Evolutionary conservation across 2,113 vertebrate genomes (phyloP).

Genomic region (Pontoporia blainvillei): DNA sequence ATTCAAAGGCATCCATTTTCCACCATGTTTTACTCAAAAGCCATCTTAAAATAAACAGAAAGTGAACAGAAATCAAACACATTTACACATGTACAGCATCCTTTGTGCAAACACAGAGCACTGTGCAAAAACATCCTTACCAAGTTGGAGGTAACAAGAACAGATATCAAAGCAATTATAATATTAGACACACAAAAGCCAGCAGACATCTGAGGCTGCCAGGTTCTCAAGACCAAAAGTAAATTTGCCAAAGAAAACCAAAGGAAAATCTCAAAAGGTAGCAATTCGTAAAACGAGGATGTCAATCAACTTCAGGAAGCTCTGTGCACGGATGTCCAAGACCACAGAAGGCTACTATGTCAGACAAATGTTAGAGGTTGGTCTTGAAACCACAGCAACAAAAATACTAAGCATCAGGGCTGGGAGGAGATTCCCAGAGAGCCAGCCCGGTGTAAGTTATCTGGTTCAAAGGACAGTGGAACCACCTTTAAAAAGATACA

Average conservation of each 20-base stretch:
- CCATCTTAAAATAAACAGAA: conserved; percentile 59
- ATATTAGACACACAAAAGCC: conserved; percentile 63
- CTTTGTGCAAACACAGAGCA: conserved; percentile 64
- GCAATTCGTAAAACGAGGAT: conserved; percentile 52
- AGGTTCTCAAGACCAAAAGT: background rate
- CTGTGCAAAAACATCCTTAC: conserved; percentile 60
- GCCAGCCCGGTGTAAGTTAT: background rate
- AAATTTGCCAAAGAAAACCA: conserved; percentile 43
- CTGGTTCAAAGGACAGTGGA: background rate
- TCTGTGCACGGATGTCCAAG: background rate
- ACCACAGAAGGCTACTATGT: conserved; percentile 35
- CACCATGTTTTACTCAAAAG: conserved; percentile 23
- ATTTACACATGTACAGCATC: conserved; percentile 64
- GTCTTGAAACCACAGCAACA: conserved; percentile 18
- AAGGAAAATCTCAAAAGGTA: conserved; percentile 67
- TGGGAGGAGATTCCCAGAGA: background rate
- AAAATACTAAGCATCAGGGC: background rate
- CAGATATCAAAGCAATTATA: conserved; percentile 75
- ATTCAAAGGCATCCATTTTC: conserved; percentile 21
- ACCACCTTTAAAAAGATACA: background rate
- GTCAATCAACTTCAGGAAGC: conserved; percentile 48
- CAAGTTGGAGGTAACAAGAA: conserved; percentile 61
- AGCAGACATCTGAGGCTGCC: conserved; percentile 59
- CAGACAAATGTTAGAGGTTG: conserved; percentile 22
- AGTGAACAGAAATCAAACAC: conserved; percentile 60